Conservation (phyloP, 2,888 invertebrate genomes). For the Epirrhoe alternata region DNA sequence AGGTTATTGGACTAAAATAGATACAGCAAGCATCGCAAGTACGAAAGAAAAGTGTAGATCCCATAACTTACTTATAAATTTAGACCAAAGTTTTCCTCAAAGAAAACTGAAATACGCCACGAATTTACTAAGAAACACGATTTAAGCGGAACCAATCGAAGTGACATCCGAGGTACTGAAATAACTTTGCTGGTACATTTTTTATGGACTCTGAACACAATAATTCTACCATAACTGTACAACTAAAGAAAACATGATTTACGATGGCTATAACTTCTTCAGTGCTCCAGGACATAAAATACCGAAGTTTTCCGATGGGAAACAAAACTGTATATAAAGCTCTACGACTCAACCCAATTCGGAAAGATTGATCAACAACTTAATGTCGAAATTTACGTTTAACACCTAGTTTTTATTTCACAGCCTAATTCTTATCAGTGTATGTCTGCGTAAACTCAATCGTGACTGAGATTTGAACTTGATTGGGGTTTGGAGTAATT, state of each 20-base stretch:
- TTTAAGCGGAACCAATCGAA: neutral
- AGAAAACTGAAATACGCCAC: neutral
- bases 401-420: slow-evolving; percentile 9
- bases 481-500: slow-evolving; percentile 33
- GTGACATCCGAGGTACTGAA: slow-evolving; percentile 24
- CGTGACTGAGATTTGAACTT: slow-evolving; percentile 31
- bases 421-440: slow-evolving; percentile 24
- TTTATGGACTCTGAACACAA: slow-evolving; percentile 32
- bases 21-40: no score
- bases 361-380: slow-evolving; percentile 8
- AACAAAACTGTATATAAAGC: slow-evolving; percentile 19
- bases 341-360: slow-evolving; percentile 9
- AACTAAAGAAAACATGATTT: slow-evolving; percentile 35
- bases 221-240: slow-evolving; percentile 35
- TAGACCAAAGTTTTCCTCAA: neutral
- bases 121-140: neutral
- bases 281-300: slow-evolving; percentile 28
- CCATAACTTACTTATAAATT: neutral
- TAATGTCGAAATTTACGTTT: slow-evolving; percentile 7
- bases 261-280: slow-evolving; percentile 29
- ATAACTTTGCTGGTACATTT: slow-evolving; percentile 26
- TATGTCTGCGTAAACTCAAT: slow-evolving; percentile 27
- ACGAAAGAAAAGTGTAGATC: no score
- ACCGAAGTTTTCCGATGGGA: slow-evolving; percentile 22
- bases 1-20: no score